Conservation (phyloP, 1,140 invertebrate species). For the Drosophila santomea region DNA sequence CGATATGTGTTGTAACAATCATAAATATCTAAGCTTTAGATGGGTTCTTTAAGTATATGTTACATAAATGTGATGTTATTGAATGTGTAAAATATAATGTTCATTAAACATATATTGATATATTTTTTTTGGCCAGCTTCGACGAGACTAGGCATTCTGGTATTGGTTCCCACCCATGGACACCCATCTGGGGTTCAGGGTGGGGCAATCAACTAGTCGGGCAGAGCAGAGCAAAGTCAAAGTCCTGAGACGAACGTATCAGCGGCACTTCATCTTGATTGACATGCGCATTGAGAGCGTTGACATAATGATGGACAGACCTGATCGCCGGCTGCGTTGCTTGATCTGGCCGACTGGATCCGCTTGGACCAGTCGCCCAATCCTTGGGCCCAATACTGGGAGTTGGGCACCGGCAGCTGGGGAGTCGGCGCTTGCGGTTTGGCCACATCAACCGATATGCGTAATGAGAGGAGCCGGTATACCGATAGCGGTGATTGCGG, state of each 20-base stretch:
- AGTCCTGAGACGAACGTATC: slow-evolving; percentile 57
- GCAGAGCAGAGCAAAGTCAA: background rate
- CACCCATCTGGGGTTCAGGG: slow-evolving; percentile 1
- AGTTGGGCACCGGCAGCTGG: slow-evolving; percentile 18
- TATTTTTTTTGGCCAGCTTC: too few relatives aligned
- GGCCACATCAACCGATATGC: slow-evolving; percentile 54
- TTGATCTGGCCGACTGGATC: slow-evolving; percentile 50
- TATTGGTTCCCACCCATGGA: slow-evolving; percentile 9
- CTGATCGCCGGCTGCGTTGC: slow-evolving; percentile 44
- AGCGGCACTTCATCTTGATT: slow-evolving; percentile 84
- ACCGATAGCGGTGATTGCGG: slow-evolving; percentile 54
- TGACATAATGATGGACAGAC: slow-evolving; percentile 84
- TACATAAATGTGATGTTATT: background rate
- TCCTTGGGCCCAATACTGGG: background rate
- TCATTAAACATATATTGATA: too few relatives aligned
- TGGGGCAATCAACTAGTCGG: slow-evolving; percentile 8
- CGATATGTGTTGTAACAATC: slow-evolving; percentile 36
- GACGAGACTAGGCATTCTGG: too few relatives aligned
- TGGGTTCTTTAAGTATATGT: background rate
- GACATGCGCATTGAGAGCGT: slow-evolving; percentile 84
- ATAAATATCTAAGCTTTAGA: slow-evolving; percentile 12
- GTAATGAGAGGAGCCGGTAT: slow-evolving; percentile 61
- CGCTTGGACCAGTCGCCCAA: background rate
- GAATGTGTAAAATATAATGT: background rate
- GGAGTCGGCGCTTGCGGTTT: slow-evolving; percentile 47